A percentile compares a stretch with the other conserved stretches of the same genome.
Conservation (phyloP, 2,113 vertebrate species). For the Cheirogaleus medius region DNA sequence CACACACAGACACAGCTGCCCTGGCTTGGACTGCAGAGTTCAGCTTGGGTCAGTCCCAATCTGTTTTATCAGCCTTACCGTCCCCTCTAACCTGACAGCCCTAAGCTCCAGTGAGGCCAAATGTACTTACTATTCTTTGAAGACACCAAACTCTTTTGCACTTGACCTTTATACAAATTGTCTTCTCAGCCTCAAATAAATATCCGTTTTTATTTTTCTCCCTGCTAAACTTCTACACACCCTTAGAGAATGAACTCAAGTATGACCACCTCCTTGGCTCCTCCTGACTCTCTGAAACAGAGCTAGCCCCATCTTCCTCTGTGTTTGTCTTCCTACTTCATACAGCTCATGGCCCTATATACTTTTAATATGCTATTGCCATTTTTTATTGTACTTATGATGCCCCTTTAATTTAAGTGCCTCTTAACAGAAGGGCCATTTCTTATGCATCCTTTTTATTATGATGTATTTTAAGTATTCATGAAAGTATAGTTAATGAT, state of each 20-base stretch:
- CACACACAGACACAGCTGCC: not conserved
- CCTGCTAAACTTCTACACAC: not conserved
- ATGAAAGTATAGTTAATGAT: slow-evolving; percentile 15
- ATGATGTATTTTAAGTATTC: not conserved
- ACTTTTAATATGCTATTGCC: not conserved
- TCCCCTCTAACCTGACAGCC: not conserved
- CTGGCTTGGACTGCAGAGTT: not conserved
- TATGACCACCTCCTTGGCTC: not conserved
- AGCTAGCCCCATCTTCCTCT: not conserved
- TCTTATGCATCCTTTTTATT: not conserved
- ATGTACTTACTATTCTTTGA: not conserved
- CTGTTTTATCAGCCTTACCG: not conserved
- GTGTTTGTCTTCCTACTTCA: not conserved
- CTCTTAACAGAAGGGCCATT: not conserved
- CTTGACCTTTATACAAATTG: not conserved
- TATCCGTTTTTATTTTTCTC: not conserved
- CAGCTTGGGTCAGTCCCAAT: too few relatives aligned
- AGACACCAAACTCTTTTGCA: not conserved
- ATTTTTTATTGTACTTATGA: not conserved
- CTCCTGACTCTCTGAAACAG: not conserved
- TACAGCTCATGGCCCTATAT: not conserved
- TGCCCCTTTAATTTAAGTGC: not conserved
- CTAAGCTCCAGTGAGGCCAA: not conserved
- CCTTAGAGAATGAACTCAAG: not conserved
- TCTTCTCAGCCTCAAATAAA: not conserved